Conservation (phyloP, 2,113 vertebrate species). For the Oncorhynchus tshawytscha region DNA sequence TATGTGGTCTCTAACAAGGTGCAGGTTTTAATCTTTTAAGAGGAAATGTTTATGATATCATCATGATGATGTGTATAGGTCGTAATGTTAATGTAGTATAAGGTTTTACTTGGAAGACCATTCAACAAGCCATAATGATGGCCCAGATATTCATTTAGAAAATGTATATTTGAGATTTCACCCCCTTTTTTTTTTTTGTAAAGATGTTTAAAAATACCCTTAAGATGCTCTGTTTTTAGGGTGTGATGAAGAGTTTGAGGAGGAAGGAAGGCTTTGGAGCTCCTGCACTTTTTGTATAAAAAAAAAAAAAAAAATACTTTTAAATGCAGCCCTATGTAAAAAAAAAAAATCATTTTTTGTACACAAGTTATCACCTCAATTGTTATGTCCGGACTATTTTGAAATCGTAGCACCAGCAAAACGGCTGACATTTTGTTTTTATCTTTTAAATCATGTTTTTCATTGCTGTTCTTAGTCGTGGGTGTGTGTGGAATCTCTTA, state of each 20-base stretch:
- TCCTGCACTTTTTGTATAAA: constrained; percentile 61
- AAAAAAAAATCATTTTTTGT: constrained; percentile 57
- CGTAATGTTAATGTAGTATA: constrained; percentile 54
- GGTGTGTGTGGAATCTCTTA: constrained; percentile 59
- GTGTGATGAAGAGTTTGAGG: background rate
- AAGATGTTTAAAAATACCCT: constrained; percentile 29
- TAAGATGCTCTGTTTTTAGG: constrained; percentile 25
- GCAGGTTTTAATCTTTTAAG: constrained; percentile 56
- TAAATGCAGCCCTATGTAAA: constrained; percentile 66
- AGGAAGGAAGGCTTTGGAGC: constrained; percentile 29
- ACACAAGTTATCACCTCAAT: constrained; percentile 56
- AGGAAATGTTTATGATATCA: constrained; percentile 54
- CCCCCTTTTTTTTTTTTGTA: constrained; percentile 12
- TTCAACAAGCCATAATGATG: constrained; percentile 59
- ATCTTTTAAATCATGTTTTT: constrained; percentile 65
- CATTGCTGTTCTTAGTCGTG: constrained; percentile 39
- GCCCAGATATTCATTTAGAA: constrained; percentile 52
- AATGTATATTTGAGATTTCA: constrained; percentile 58
- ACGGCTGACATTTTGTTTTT: constrained; percentile 63
- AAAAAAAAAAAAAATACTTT: background rate
- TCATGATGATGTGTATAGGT: constrained; percentile 62
- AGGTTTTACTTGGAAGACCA: constrained; percentile 57
- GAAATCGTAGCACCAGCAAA: constrained; percentile 68
- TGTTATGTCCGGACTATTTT: constrained; percentile 38
- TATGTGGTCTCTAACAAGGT: constrained; percentile 51